Conservation (phyloP, 2,797 vertebrate species). For the Epinephelus malabaricus region DNA sequence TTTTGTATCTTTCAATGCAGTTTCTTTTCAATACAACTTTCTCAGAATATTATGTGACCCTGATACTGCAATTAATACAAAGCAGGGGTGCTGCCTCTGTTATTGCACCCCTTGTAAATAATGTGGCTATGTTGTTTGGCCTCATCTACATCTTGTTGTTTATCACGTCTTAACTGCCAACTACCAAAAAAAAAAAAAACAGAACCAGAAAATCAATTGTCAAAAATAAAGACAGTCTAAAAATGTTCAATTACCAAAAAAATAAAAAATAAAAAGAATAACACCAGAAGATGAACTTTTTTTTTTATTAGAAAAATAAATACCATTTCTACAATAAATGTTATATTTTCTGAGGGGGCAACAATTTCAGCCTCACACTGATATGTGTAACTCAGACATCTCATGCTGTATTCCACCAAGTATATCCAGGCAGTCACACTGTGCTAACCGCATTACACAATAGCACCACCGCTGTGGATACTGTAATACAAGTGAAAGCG, state of each 20-base stretch:
- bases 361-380: slow-evolving; percentile 1
- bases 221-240: background rate
- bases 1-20: background rate
- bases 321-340: background rate
- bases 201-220: background rate
- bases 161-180: background rate
- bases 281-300: too few species aligned
- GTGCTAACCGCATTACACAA: slow-evolving; percentile 67
- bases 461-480: slow-evolving; percentile 47
- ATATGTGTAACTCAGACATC: background rate
- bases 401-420: slow-evolving; percentile 22
- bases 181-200: too few species aligned
- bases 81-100: background rate
- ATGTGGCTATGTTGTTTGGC: background rate
- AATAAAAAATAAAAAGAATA: background rate
- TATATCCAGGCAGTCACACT: slow-evolving; percentile 54
- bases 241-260: too few species aligned
- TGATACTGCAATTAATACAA: background rate
- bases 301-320: too few species aligned
- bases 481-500: slow-evolving; percentile 63
- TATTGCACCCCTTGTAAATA: background rate
- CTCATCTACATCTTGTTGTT: background rate
- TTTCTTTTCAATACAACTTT: background rate
- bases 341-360: background rate
- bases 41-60: background rate